Evolutionary conservation across 1,140 invertebrate species (phyloP), one percentile per base, ranked within the genome.

Genomic region (Drosophila tropicalis): DNA sequence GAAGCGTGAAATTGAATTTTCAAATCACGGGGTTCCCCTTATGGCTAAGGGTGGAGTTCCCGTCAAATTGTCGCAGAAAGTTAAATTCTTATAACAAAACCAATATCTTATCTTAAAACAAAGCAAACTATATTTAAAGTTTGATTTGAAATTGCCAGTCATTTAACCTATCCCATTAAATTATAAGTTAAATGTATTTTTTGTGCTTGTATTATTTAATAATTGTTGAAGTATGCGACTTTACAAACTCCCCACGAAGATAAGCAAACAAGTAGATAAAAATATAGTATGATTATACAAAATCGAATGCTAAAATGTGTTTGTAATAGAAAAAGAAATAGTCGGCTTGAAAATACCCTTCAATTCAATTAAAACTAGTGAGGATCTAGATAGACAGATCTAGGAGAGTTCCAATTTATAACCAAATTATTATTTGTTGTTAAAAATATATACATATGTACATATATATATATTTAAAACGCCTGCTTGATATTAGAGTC

Each of bases 21-120:
- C 51, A 0, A 62, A 76, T 0, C 9, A 74, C 2, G 83, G 83
- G 25, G 1, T 86, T 17, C 62, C 84, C 0, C 19, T 86, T 3
- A 70, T 86, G 12, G 61, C 76, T 12, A 65, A 87, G 15, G 67
- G 70, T 0, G 83, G 83, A 1, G 67, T 87, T 1, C 83, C 83
- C 1, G 58, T 86, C 0, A 64, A 17, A 3, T 34, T 83, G 0
- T 71, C 56, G 0, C 15, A 39, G 9, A 17, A 29, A 86, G 56
- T 2, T 9, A 7, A 25, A 77, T 54, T 47, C 67, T 51, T 9
- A 1, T 36, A 39, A 39, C 12, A 13, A 2, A 13, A 10, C 41
- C 6, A n/a, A 47, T 47, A 47, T 47, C 41, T 47, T 47, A 47
- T 47, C 41, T 9, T 7, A 5, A 47, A 7, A n/a, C 13, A 1